Evolutionary conservation across 2,797 vertebrate species (phyloP).

Genomic region (Pseudopleuronectes americanus): DNA sequence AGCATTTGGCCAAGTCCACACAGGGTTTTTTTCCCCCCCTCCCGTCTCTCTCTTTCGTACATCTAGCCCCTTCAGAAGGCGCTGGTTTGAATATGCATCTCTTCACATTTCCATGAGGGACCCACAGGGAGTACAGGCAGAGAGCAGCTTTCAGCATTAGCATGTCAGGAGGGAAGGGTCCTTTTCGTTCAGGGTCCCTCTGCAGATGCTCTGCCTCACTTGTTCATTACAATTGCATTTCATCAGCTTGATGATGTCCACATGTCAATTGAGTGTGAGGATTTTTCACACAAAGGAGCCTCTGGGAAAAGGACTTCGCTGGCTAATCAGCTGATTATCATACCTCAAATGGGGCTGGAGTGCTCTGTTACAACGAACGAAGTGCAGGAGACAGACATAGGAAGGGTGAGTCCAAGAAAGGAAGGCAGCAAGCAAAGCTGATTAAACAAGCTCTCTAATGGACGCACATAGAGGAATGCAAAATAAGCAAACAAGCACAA

Average conservation of each 20-base stretch:
- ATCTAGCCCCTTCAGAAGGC: constrained; percentile 89
- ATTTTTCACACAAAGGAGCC: constrained; percentile 99
- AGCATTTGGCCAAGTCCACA: constrained; percentile 93
- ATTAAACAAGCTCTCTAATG: constrained; percentile 75
- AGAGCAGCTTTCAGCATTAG: constrained; percentile 99
- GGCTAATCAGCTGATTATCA: constrained; percentile 99
- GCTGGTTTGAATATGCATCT: constrained; percentile 99
- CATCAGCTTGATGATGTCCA: constrained; percentile 99
- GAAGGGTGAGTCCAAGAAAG: constrained; percentile 70
- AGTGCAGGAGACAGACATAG: constrained; percentile 79
- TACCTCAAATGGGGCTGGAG: constrained; percentile 97
- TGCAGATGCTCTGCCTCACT: constrained; percentile 99
- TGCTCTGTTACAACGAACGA: constrained; percentile 81
- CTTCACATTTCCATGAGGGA: constrained; percentile 93
- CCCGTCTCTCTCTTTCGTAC: constrained; percentile 69
- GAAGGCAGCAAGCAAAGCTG: constrained; percentile 66
- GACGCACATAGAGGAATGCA: constrained; percentile 76
- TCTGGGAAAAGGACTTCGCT: constrained; percentile 98
- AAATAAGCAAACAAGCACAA: constrained; percentile 78
- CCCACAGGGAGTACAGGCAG: constrained; percentile 96
- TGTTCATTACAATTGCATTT: constrained; percentile 99
- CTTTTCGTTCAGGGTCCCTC: constrained; percentile 91
- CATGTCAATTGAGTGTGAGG: constrained; percentile 99
- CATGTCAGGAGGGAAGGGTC: constrained; percentile 98
- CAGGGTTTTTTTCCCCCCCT: constrained; percentile 76